Evolutionary conservation across 2,888 invertebrate genomes (phyloP).

Genomic region (Papilio protenor): DNA sequence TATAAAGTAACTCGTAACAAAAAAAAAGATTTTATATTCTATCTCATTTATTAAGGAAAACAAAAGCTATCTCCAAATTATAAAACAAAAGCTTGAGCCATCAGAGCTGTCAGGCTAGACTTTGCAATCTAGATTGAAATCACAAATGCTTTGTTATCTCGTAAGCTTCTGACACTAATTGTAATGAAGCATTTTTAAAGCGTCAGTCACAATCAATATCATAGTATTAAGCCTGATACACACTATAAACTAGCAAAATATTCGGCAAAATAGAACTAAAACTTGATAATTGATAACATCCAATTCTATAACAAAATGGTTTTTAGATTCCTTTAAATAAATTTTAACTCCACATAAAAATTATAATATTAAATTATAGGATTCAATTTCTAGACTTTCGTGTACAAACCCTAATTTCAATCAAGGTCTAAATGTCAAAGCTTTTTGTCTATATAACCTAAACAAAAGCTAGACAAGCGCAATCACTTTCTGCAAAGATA

Average conservation of each 20-base stretch:
- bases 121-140: conserved; percentile 31
- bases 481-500: conserved; percentile 28
- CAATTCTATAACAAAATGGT: neutral
- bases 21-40: neutral
- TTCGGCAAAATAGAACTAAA: neutral
- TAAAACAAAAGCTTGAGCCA: neutral
- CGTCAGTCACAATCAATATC: conserved; percentile 12
- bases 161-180: conserved; percentile 12
- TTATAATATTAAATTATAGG: neutral
- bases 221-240: neutral
- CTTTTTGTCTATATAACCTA: conserved; percentile 20
- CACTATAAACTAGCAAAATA: neutral
- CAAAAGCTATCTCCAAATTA: neutral
- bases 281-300: neutral
- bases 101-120: neutral
- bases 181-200: conserved; percentile 29
- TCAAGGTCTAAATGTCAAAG: conserved; percentile 31
- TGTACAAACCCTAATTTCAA: neutral
- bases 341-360: neutral
- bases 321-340: neutral
- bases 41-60: neutral
- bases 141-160: conserved; percentile 12
- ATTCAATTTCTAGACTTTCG: neutral
- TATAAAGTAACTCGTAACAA: neutral
- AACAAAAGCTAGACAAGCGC: conserved; percentile 23